phyloP scores from a whole-genome alignment of 2,797 vertebrate genomes.

The Centropyge bicolor region DNA sequence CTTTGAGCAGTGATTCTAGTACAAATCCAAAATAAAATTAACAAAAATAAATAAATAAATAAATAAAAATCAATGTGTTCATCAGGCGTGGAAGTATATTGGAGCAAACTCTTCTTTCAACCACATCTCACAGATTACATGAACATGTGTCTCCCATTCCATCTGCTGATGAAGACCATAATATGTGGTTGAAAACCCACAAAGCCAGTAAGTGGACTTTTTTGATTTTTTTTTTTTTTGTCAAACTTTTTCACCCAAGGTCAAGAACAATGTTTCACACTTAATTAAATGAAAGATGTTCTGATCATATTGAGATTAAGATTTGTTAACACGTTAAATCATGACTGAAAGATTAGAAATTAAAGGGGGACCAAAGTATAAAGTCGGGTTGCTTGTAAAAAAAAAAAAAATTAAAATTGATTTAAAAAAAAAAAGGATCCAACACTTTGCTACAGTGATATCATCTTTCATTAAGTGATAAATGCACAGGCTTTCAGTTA shows the following conservation, averaged over 20 bases:
- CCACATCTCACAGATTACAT: background rate
- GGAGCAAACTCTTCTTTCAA: background rate
- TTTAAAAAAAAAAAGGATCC: no score
- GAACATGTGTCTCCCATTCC: no score
- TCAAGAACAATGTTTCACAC: background rate
- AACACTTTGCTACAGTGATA: background rate
- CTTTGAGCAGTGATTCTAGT: no score
- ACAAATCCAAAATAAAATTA: no score
- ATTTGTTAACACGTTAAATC: background rate
- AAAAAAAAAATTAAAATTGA: no score
- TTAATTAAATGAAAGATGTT: background rate
- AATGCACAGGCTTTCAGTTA: no score
- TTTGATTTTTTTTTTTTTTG: background rate
- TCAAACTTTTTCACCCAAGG: background rate
- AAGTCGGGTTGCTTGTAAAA: no score
- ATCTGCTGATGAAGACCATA: no score
- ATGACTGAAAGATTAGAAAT: no score
- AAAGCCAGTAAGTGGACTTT: background rate
- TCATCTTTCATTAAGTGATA: background rate
- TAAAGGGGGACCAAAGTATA: no score
- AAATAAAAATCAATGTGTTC: background rate
- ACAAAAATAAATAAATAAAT: no score
- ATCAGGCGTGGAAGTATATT: background rate
- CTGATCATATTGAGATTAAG: background rate
- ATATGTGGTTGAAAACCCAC: background rate